phyloP scores from a whole-genome alignment of 2,113 vertebrate species.

The Varanus komodoensis region DNA sequence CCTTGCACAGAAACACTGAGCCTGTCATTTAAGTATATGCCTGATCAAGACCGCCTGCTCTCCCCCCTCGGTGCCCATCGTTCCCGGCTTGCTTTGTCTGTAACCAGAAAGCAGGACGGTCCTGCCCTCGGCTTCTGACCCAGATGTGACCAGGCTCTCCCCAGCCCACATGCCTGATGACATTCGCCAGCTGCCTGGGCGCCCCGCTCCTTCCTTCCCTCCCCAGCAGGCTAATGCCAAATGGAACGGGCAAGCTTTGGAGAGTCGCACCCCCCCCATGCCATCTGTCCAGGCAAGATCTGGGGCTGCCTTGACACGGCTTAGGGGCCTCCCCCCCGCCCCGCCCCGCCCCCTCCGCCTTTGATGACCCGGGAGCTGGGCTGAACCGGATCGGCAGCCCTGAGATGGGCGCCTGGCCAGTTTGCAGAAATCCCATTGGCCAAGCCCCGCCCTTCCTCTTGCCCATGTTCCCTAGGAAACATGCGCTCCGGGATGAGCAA shows the following conservation, averaged over 20 bases:
- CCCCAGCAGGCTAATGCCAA: conserved; percentile 39
- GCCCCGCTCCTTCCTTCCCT: conserved; percentile 39
- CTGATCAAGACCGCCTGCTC: background rate
- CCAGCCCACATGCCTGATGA: conserved; percentile 31
- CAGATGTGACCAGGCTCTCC: background rate
- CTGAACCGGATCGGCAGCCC: conserved; percentile 43
- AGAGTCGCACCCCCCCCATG: conserved; percentile 42
- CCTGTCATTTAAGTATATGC: no score
- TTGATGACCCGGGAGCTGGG: conserved; percentile 13
- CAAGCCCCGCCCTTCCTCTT: conserved; percentile 68
- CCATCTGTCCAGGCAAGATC: conserved; percentile 59
- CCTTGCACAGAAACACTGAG: no score
- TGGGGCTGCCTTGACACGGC: conserved; percentile 50
- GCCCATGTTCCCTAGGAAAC: conserved; percentile 75
- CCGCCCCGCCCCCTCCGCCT: conserved; percentile 36
- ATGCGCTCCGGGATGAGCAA: conserved; percentile 48
- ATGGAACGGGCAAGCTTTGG: conserved; percentile 36
- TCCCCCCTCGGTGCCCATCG: background rate
- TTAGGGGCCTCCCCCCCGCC: background rate
- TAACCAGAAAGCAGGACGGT: background rate
- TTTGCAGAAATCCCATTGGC: conserved; percentile 65
- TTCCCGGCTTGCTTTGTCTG: conserved; percentile 17
- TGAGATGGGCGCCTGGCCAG: conserved; percentile 55
- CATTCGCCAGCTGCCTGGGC: background rate
- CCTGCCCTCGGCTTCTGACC: fast-evolving